Evolutionary conservation across 2,113 vertebrate genomes (phyloP).

Genomic region (Pollachius pollachius): DNA sequence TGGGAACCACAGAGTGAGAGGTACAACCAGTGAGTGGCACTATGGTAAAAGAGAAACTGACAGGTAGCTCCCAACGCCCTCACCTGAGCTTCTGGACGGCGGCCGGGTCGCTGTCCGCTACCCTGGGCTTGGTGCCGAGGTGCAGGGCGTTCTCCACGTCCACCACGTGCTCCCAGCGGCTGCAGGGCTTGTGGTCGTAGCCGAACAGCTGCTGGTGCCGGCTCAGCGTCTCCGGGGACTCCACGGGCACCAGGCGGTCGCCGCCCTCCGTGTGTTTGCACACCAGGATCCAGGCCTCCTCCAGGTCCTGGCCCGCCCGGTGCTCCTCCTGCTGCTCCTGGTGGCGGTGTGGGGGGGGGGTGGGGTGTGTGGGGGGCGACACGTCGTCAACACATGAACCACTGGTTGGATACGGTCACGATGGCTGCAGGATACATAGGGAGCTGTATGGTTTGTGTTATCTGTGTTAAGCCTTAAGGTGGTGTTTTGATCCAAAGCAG

Average conservation of each 20-base stretch:
- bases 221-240: conserved; percentile 83
- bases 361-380: background rate
- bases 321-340: conserved; percentile 94
- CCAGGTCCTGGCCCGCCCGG: conserved; percentile 79
- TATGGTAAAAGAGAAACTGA: background rate
- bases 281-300: conserved; percentile 92
- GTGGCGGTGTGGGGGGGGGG: background rate
- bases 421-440: too few species aligned
- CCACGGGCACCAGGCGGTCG: conserved; percentile 88
- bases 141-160: conserved; percentile 85
- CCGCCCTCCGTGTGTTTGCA: conserved; percentile 92
- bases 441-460: too few species aligned
- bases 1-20: too few species aligned
- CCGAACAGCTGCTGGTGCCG: conserved; percentile 94
- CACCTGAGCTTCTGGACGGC: conserved; percentile 91
- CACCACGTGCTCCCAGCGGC: conserved; percentile 94
- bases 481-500: too few species aligned
- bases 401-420: background rate
- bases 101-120: conserved; percentile 78
- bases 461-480: too few species aligned
- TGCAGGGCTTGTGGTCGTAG: conserved; percentile 87
- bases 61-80: background rate
- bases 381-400: background rate
- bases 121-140: conserved; percentile 82
- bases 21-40: too few species aligned